Percentiles rank a stretch among this genome's conserved stretches.
These are phyloP conservation scores for Muschampia plurimacula DNA, from an alignment of 2,888 invertebrate species.

Conservation along the genomic window DNA sequence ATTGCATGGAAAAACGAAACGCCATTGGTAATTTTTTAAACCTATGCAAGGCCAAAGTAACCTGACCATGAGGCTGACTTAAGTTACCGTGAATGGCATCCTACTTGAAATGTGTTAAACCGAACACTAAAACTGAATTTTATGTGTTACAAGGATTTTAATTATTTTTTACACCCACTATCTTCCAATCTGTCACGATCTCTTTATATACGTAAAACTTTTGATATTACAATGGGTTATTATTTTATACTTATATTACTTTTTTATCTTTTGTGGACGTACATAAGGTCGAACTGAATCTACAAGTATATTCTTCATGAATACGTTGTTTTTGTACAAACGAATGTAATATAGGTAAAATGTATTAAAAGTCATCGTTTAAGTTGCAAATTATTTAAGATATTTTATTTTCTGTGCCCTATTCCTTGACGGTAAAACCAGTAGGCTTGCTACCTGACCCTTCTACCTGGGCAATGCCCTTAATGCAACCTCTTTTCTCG, in stretches of 20 bases:
- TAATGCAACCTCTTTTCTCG: constrained; percentile 2
- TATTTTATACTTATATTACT: constrained; percentile 51
- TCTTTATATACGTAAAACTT: constrained; percentile 77
- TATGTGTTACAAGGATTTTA: constrained; percentile 38
- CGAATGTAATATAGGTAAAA: constrained; percentile 79
- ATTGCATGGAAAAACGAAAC: constrained; percentile 10
- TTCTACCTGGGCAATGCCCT: constrained; percentile 28
- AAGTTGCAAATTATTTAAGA: constrained; percentile 74
- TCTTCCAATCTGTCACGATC: constrained; percentile 68
- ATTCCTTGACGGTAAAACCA: constrained; percentile 6
- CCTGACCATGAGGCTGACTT: constrained; percentile 23
- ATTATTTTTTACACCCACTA: constrained; percentile 3
- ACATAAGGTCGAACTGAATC: constrained; percentile 67
- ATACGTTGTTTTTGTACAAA: constrained; percentile 82
- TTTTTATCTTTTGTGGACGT: constrained; percentile 54
- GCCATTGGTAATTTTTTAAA: constrained; percentile 13
- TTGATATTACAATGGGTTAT: constrained; percentile 62
- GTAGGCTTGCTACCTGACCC: constrained; percentile 18
- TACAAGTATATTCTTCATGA: constrained; percentile 63
- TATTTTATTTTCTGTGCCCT: constrained; percentile 66
- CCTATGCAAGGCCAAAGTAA: constrained; percentile 26
- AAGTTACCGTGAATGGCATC: constrained; percentile 33
- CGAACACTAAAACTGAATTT: constrained; percentile 20
- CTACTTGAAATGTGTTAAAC: constrained; percentile 16
- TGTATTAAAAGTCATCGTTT: constrained; percentile 85